Percentiles rank a stretch among this genome's conserved stretches.
phyloP scores from a whole-genome alignment of 2,797 vertebrate species.

The Amniataba percoides region DNA sequence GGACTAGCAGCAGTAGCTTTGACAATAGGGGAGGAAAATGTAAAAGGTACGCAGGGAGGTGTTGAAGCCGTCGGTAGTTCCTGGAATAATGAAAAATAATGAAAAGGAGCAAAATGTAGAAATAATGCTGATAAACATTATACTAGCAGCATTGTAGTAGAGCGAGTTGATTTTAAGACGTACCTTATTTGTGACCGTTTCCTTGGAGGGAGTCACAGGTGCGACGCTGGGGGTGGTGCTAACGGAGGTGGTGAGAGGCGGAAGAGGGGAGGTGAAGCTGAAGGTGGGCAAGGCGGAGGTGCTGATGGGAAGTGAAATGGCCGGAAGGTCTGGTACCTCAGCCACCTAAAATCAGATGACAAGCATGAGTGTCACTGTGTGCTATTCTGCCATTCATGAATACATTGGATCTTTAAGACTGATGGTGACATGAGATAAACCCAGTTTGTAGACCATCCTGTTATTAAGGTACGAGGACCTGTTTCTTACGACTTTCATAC shows the following conservation, averaged over 20 bases:
- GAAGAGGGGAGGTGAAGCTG: slow-evolving; percentile 85
- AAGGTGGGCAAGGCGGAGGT: slow-evolving; percentile 89
- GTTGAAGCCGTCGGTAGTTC: slow-evolving; percentile 79
- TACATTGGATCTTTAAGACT: not conserved
- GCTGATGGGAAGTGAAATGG: slow-evolving; percentile 91
- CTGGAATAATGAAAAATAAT: slow-evolving; percentile 66
- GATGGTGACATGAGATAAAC: not conserved
- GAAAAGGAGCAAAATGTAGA: not conserved
- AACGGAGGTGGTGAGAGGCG: slow-evolving; percentile 74
- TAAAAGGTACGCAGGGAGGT: slow-evolving; percentile 88
- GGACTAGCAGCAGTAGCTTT: slow-evolving; percentile 93
- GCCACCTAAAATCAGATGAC: slow-evolving; percentile 78
- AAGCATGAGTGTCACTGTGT: not conserved
- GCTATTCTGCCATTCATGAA: not conserved
- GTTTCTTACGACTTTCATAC: not conserved
- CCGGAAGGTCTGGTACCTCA: slow-evolving; percentile 87
- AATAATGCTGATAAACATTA: not conserved
- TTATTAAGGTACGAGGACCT: not conserved
- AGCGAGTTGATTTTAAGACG: not conserved
- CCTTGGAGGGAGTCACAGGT: slow-evolving; percentile 60
- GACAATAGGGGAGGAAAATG: slow-evolving; percentile 96
- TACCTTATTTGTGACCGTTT: slow-evolving; percentile 72
- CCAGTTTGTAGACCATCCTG: too few species aligned
- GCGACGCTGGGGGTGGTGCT: slow-evolving; percentile 46
- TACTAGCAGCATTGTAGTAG: not conserved